Conservation (phyloP, 2,113 vertebrate genomes). For the Capreolus pygargus region DNA sequence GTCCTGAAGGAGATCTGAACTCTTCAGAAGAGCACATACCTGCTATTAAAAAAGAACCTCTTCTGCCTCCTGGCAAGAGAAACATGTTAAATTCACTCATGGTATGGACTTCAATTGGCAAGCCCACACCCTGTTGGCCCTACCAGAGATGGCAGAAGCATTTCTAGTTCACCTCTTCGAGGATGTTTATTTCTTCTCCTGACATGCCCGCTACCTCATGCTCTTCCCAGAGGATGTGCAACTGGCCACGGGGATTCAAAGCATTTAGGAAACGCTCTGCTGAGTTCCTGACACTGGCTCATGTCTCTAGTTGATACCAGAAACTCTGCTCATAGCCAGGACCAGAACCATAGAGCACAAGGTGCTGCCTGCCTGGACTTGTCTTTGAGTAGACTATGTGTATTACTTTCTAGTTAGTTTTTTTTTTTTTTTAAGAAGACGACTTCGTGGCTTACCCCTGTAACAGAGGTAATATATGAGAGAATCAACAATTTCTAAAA, state of each 20-base stretch:
- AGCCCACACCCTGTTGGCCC: slow-evolving; percentile 83
- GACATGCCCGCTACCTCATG: slow-evolving; percentile 88
- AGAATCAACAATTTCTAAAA: neutral
- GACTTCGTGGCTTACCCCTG: neutral
- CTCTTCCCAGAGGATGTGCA: slow-evolving; percentile 88
- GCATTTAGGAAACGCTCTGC: slow-evolving; percentile 79
- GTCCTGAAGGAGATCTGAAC: slow-evolving; percentile 48
- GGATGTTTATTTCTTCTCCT: slow-evolving; percentile 87
- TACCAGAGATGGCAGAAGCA: slow-evolving; percentile 84
- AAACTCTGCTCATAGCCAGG: neutral
- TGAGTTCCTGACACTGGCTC: neutral
- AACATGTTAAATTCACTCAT: slow-evolving; percentile 74
- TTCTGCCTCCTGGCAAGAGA: slow-evolving; percentile 82
- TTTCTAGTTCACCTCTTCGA: slow-evolving; percentile 88
- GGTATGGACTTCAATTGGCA: slow-evolving; percentile 45
- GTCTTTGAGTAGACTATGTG: neutral
- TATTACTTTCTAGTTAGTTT: neutral
- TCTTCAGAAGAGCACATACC: slow-evolving; percentile 65
- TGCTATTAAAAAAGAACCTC: slow-evolving; percentile 57
- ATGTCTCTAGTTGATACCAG: neutral
- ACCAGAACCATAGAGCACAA: neutral
- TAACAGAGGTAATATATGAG: neutral
- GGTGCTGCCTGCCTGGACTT: neutral
- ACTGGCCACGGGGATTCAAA: slow-evolving; percentile 87
- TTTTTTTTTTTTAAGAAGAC: neutral